Conservation (phyloP, 1,140 invertebrate genomes). For the Trichonephila clavipes region DNA sequence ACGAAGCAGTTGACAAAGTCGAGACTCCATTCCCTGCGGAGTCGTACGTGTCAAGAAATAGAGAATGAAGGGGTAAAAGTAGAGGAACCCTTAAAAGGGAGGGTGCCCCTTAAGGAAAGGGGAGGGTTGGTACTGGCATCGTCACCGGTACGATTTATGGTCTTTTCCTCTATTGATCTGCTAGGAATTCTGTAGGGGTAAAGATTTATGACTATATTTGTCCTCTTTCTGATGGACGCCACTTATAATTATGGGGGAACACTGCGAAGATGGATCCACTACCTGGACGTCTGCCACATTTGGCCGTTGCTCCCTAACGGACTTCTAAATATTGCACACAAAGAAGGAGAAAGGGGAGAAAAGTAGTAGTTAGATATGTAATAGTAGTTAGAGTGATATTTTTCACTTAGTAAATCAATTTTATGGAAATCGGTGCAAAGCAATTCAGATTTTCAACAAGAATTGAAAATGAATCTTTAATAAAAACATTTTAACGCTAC, state of each 20-base stretch:
- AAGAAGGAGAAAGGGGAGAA: no score
- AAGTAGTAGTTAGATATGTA: no score
- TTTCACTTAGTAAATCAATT: no score
- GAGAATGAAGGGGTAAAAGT: constrained; percentile 66
- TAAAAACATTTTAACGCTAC: no score
- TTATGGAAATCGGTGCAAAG: no score
- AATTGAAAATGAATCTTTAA: no score
- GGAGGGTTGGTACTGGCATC: constrained; percentile 74
- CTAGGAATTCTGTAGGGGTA: constrained; percentile 73
- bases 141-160: constrained; percentile 75
- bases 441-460: no score
- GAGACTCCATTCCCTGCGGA: constrained; percentile 1
- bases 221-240: constrained; percentile 73
- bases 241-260: constrained; percentile 74
- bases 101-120: constrained; percentile 65
- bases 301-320: constrained; percentile 24
- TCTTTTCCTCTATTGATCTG: constrained; percentile 71
- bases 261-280: constrained; percentile 9
- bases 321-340: background rate
- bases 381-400: no score
- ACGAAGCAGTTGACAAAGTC: constrained; percentile 40
- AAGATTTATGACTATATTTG: constrained; percentile 76
- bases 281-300: constrained; percentile 68
- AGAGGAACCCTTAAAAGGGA: constrained; percentile 17
- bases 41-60: constrained; percentile 35